A percentile compares a stretch with the other conserved stretches of the same genome.
Evolutionary conservation across 2,797 vertebrate species (phyloP).

Genomic region (Pseudochromis fuscus): DNA sequence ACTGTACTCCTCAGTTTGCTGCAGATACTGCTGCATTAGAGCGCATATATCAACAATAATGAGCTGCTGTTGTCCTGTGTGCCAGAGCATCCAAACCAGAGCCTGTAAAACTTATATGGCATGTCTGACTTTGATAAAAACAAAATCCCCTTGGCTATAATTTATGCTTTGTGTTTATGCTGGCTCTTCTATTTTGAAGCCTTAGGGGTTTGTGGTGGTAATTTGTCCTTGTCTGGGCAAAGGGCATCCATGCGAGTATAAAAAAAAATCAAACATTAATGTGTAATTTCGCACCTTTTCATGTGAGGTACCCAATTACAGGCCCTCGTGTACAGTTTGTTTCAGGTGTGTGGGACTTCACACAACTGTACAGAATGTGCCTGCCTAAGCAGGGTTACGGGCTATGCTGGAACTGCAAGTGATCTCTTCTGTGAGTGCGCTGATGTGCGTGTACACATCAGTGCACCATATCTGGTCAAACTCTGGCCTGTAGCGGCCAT

Average conservation of each 20-base stretch:
- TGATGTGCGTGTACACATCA: constrained; percentile 76
- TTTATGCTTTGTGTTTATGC: not conserved
- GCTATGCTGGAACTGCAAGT: constrained; percentile 70
- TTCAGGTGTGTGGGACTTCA: constrained; percentile 52
- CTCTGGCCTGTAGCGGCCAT: constrained; percentile 95
- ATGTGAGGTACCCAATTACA: constrained; percentile 66
- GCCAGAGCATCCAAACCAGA: not conserved
- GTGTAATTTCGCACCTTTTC: constrained; percentile 56
- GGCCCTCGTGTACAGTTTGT: constrained; percentile 55
- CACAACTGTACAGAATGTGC: constrained; percentile 62
- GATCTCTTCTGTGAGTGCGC: constrained; percentile 68
- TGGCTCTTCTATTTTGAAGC: constrained; percentile 11
- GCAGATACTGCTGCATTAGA: constrained; percentile 46
- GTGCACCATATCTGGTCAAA: constrained; percentile 84
- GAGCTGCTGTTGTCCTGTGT: not conserved
- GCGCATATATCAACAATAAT: constrained; percentile 26
- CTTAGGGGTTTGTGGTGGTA: not conserved
- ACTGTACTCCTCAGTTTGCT: constrained; percentile 44
- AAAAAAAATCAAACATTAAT: not conserved
- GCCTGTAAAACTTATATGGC: not conserved
- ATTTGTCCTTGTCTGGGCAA: not conserved
- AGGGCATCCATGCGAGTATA: not conserved
- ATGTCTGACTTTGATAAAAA: not conserved
- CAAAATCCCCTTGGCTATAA: too few relatives aligned
- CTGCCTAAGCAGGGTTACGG: constrained; percentile 62